Conservation (phyloP, 2,113 vertebrate species). For the Columba livia region DNA sequence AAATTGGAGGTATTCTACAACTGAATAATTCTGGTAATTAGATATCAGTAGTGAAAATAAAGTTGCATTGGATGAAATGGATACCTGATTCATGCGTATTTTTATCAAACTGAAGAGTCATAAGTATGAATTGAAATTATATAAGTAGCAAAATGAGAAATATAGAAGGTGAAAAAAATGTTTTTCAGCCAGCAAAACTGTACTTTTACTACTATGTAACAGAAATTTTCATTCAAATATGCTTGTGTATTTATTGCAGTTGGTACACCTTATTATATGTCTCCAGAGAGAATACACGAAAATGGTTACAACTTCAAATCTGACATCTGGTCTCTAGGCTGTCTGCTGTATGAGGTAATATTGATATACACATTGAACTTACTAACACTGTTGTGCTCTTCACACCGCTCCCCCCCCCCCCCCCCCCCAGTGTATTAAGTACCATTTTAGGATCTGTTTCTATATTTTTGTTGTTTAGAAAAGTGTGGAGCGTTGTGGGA, state of each 20-base stretch:
- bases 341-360: constrained; percentile 83
- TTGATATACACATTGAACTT: constrained; percentile 16
- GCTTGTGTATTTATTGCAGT: constrained; percentile 75
- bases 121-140: background rate
- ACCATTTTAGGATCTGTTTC: background rate
- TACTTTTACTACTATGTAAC: background rate
- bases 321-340: constrained; percentile 85
- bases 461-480: background rate
- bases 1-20: background rate
- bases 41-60: background rate
- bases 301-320: constrained; percentile 90
- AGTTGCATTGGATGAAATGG: background rate
- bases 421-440: background rate
- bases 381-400: background rate
- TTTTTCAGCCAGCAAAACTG: background rate
- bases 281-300: constrained; percentile 88
- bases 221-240: background rate
- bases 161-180: background rate
- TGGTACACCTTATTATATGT: constrained; percentile 88
- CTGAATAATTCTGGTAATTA: background rate
- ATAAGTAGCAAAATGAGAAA: background rate
- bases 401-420: too few relatives aligned
- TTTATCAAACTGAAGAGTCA: background rate
- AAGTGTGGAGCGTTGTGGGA: background rate
- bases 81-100: background rate